Conservation (phyloP, 2,113 vertebrate species). For the Xiphophorus couchianus region DNA sequence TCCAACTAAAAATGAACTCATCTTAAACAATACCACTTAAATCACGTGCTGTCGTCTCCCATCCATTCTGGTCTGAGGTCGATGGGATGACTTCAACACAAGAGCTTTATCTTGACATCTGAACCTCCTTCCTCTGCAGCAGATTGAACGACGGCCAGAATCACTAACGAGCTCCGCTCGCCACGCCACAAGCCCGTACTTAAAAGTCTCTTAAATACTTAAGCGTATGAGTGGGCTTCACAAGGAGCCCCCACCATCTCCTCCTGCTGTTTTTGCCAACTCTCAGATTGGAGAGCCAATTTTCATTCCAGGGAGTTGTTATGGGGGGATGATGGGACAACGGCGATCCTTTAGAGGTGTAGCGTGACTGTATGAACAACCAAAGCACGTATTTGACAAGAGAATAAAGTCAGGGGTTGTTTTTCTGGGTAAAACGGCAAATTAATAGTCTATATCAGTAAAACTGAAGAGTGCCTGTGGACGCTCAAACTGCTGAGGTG, state of each 20-base stretch:
- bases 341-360: constrained; percentile 19
- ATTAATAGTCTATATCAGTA: constrained; percentile 21
- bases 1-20: constrained; percentile 16
- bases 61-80: constrained; percentile 24
- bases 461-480: constrained; percentile 1
- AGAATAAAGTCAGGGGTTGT: not conserved
- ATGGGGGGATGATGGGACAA: not conserved
- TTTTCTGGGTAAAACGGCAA: not conserved
- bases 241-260: not conserved
- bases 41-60: constrained; percentile 27
- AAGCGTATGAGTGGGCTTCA: constrained; percentile 60
- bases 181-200: constrained; percentile 19
- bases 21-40: constrained; percentile 45
- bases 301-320: constrained; percentile 43
- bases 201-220: constrained; percentile 57
- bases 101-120: constrained; percentile 35
- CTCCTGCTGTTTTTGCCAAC: constrained; percentile 46
- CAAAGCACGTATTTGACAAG: not conserved
- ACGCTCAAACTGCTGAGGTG: not conserved
- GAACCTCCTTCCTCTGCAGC: constrained; percentile 22
- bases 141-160: constrained; percentile 34
- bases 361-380: constrained; percentile 37
- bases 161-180: constrained; percentile 37
- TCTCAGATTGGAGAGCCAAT: constrained; percentile 34
- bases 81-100: constrained; percentile 13